phyloP scores from a whole-genome alignment of 2,888 invertebrate species.

The Cinara cedri region DNA sequence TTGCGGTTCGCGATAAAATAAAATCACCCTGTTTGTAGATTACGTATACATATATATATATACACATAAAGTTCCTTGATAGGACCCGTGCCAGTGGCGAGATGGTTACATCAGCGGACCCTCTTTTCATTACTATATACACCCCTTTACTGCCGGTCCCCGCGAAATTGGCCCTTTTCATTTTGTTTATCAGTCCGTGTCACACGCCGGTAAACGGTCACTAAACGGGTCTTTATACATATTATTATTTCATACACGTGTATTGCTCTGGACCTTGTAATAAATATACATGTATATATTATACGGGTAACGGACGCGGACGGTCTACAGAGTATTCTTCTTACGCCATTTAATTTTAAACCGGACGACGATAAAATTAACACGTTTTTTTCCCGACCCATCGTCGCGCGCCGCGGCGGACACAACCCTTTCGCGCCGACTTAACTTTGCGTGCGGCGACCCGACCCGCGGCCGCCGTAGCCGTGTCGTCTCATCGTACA shows the following conservation, averaged over 20 bases:
- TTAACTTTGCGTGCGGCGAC: neutral
- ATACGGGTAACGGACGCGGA: conserved; percentile 9
- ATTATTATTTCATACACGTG: neutral
- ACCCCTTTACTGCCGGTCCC: neutral
- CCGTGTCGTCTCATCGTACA: too few relatives aligned
- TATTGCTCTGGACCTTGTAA: too few relatives aligned
- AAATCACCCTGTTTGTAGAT: too few relatives aligned
- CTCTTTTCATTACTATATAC: neutral
- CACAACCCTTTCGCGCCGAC: neutral
- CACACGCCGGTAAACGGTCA: conserved; percentile 55
- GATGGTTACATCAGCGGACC: neutral
- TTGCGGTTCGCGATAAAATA: too few relatives aligned
- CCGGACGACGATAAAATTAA: conserved; percentile 49
- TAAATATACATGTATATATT: conserved; percentile 32
- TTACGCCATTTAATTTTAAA: conserved; percentile 53
- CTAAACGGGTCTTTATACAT: conserved; percentile 24
- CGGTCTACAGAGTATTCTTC: conserved; percentile 1
- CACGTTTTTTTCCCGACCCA: conserved; percentile 16
- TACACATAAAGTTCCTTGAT: neutral
- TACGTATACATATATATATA: neutral
- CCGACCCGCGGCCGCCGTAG: neutral
- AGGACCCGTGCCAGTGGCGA: conserved; percentile 41
- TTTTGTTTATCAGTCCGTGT: conserved; percentile 55
- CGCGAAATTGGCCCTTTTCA: conserved; percentile 42
- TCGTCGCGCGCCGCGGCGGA: neutral